phyloP scores from a whole-genome alignment of 1,140 invertebrate species.

The Anastatus disparis region DNA sequence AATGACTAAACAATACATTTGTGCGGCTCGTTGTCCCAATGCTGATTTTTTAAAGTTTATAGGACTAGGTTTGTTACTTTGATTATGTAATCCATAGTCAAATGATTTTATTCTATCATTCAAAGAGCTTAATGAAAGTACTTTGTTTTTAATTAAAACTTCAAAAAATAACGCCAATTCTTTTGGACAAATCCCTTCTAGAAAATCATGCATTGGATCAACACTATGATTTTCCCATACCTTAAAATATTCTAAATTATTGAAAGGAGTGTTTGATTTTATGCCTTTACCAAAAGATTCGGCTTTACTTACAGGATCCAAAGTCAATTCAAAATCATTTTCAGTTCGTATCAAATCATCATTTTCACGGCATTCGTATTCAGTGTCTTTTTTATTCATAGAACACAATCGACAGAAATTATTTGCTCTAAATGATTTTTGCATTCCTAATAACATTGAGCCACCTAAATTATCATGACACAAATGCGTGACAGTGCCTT shows the following conservation, averaged over 20 bases:
- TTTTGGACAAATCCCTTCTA: conserved; percentile 42
- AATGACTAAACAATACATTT: neutral
- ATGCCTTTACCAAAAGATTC: too few relatives aligned
- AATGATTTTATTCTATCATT: neutral
- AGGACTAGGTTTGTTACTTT: neutral
- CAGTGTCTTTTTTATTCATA: too few relatives aligned
- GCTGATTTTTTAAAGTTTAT: neutral
- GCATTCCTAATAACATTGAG: conserved; percentile 4
- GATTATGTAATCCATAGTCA: neutral
- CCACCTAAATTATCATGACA: too few relatives aligned
- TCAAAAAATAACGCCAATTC: conserved; percentile 39
- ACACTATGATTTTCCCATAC: conserved; percentile 43
- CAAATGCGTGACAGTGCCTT: neutral
- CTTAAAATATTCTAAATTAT: conserved; percentile 43
- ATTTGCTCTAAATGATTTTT: neutral
- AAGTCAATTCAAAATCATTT: too few relatives aligned
- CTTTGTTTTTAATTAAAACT: conserved; percentile 5
- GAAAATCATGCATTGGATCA: too few relatives aligned
- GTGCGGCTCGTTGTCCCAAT: neutral
- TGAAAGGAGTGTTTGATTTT: conserved; percentile 39
- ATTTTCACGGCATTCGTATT: too few relatives aligned
- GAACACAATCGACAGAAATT: too few relatives aligned
- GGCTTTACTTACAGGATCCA: conserved; percentile 19
- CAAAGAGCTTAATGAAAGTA: neutral
- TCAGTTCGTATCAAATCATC: too few relatives aligned